Evolutionary conservation across 2,888 invertebrate genomes (phyloP).

Genomic region (Tipula confusa): DNA sequence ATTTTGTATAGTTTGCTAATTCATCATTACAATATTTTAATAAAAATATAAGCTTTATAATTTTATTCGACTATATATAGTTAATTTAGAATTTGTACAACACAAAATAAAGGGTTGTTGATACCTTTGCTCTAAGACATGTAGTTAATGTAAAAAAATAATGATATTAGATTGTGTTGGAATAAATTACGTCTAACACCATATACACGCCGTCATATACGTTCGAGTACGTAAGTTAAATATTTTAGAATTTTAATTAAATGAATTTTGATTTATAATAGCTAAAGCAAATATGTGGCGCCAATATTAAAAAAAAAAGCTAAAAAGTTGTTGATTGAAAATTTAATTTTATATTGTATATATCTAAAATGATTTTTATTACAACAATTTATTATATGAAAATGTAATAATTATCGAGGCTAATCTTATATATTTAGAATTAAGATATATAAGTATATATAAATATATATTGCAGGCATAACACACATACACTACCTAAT

Average conservation of each 20-base stretch:
- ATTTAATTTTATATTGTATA: neutral
- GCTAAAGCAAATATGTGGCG: neutral
- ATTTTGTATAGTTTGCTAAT: neutral
- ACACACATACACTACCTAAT: neutral
- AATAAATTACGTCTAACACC: neutral
- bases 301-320: neutral
- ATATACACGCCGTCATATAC: no score
- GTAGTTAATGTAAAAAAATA: neutral
- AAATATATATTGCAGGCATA: neutral
- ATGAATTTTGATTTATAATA: neutral
- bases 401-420: neutral
- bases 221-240: neutral
- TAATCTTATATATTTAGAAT: neutral
- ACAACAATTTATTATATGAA: neutral
- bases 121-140: neutral
- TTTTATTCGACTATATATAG: no score
- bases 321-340: neutral
- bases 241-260: neutral
- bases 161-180: neutral
- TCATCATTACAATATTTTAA: neutral
- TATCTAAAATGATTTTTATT: neutral
- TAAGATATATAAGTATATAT: no score
- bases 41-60: no score
- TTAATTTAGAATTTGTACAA: neutral
- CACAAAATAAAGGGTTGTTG: slow-evolving; percentile 7